A percentile compares a stretch with the other conserved stretches of the same genome.
Conservation (phyloP, 2,888 invertebrate genomes). For the Scaptodrosophila latifasciaeformis region DNA sequence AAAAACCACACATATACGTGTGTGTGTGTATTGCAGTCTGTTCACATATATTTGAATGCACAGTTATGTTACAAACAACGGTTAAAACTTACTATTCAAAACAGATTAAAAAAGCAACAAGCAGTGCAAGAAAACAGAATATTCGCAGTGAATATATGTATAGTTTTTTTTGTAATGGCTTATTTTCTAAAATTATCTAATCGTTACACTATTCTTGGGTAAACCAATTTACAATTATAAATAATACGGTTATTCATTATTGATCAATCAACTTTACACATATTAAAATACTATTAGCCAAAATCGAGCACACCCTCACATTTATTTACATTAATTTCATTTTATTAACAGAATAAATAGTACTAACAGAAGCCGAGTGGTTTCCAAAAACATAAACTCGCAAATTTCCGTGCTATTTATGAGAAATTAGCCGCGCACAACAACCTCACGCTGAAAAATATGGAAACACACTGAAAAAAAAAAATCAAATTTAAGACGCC, state of each 20-base stretch:
- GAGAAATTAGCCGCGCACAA: too few relatives aligned
- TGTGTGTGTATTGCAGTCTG: background rate
- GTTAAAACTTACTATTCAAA: background rate
- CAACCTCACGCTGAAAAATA: too few relatives aligned
- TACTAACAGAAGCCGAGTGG: too few relatives aligned
- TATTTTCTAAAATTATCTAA: constrained; percentile 52
- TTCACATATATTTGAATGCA: background rate
- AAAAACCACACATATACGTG: background rate
- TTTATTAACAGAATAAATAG: too few relatives aligned
- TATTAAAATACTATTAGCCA: too few relatives aligned
- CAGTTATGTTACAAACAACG: too few relatives aligned
- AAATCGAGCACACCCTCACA: too few relatives aligned
- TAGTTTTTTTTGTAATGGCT: background rate
- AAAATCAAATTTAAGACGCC: too few relatives aligned
- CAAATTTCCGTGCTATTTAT: too few relatives aligned
- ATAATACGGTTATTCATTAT: background rate
- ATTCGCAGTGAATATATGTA: background rate
- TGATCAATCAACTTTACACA: background rate
- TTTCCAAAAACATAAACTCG: too few relatives aligned
- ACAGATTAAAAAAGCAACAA: background rate
- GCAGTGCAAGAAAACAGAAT: background rate
- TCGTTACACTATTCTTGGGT: constrained; percentile 21
- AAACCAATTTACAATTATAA: background rate
- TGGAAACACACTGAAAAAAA: too few relatives aligned
- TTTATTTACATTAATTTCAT: too few relatives aligned